phyloP scores from a whole-genome alignment of 2,113 vertebrate genomes.

The Erpornis zantholeuca region DNA sequence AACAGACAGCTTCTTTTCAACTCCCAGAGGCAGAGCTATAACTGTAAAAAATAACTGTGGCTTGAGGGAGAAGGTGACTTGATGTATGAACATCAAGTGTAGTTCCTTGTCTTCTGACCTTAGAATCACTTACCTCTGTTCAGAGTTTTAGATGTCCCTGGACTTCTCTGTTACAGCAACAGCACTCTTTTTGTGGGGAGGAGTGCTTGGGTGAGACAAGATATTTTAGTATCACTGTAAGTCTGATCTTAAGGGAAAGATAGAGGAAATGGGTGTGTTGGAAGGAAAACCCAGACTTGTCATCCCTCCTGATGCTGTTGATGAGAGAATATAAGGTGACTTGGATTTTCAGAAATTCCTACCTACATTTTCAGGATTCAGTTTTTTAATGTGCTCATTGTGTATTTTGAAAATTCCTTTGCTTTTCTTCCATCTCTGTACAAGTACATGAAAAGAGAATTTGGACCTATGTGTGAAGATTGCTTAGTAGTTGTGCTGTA shows the following conservation, averaged over 20 bases:
- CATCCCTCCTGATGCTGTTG: not conserved
- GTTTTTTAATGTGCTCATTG: not conserved
- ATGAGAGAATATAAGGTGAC: not conserved
- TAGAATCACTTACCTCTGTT: not conserved
- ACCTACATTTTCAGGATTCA: not conserved
- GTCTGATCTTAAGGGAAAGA: not conserved
- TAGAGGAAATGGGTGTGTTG: not conserved
- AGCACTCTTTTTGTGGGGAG: not conserved
- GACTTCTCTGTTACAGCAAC: not conserved
- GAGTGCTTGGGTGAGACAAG: not conserved
- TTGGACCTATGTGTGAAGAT: not conserved
- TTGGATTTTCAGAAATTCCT: not conserved
- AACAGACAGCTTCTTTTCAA: not conserved
- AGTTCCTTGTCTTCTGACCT: not conserved
- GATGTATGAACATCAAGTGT: not conserved
- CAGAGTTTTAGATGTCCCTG: not conserved
- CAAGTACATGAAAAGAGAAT: not conserved
- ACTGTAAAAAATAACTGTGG: not conserved
- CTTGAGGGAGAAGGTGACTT: not conserved
- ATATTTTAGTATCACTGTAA: not conserved
- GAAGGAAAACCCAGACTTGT: not conserved
- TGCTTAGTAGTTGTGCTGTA: not conserved
- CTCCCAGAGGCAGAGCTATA: not conserved
- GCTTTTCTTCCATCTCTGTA: not conserved
- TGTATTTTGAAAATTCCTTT: not conserved